Percentiles rank a stretch among this genome's conserved stretches.
Conservation (phyloP, 2,113 vertebrate species). For the Rhabdomys dilectus region DNA sequence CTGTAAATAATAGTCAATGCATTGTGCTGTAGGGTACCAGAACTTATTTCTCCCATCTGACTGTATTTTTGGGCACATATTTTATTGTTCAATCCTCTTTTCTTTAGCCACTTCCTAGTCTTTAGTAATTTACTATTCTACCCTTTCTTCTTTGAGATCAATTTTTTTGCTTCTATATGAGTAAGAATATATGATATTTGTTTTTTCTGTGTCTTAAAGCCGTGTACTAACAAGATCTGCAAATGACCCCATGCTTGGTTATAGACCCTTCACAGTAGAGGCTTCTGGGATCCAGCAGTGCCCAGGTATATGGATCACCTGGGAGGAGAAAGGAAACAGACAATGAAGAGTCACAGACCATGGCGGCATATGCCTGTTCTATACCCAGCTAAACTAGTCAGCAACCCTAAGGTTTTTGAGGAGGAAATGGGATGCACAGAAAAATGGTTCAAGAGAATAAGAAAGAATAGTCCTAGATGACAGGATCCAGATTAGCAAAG, state of each 20-base stretch:
- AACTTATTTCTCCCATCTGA: not conserved
- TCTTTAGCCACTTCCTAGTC: not conserved
- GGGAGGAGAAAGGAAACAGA: not conserved
- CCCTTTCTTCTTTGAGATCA: not conserved
- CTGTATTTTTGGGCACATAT: not conserved
- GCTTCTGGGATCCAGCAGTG: not conserved
- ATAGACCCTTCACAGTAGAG: not conserved
- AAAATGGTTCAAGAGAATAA: not conserved
- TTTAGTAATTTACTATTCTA: not conserved
- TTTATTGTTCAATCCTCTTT: not conserved
- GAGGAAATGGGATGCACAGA: not conserved
- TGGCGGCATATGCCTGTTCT: not conserved
- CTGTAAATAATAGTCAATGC: not conserved
- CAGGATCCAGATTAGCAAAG: not conserved
- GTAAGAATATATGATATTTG: not conserved
- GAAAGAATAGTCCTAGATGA: not conserved
- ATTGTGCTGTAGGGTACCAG: not conserved
- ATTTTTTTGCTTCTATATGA: not conserved
- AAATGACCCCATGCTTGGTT: not conserved
- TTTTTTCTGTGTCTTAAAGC: not conserved
- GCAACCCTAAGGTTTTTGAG: not conserved
- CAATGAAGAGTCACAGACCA: not conserved
- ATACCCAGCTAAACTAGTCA: not conserved
- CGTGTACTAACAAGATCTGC: not conserved
- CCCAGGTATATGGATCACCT: not conserved